Conservation (phyloP, 2,797 vertebrate species). For the Sebastes taczanowskii region DNA sequence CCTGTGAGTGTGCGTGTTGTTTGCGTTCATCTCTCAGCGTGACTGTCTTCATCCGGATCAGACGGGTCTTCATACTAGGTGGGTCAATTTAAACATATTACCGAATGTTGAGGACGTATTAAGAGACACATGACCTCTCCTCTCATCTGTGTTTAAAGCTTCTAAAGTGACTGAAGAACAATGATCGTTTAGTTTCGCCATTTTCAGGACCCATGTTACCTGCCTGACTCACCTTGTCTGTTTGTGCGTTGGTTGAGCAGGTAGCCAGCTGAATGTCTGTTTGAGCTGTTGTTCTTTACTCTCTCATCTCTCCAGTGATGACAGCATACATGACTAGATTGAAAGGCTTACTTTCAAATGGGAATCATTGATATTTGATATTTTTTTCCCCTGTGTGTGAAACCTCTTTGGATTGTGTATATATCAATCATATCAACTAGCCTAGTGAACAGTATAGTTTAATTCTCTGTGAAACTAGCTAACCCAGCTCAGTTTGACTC, state of each 20-base stretch:
- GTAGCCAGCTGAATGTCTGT: background rate
- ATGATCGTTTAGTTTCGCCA: background rate
- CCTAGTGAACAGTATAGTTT: background rate
- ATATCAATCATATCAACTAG: background rate
- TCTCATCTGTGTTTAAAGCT: background rate
- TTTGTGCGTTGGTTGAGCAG: background rate
- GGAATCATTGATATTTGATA: background rate
- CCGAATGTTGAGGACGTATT: fast-evolving
- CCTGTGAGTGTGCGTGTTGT: background rate
- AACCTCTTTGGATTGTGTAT: background rate
- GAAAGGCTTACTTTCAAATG: background rate
- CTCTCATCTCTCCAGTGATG: too few relatives aligned
- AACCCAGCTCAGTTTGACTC: background rate
- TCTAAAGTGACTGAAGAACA: background rate
- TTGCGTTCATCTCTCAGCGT: background rate
- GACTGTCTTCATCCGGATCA: background rate
- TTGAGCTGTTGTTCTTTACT: background rate
- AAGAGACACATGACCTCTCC: too few relatives aligned
- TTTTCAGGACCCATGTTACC: background rate
- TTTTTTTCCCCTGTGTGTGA: background rate
- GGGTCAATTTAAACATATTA: background rate
- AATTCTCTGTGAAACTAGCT: background rate
- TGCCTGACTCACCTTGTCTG: background rate
- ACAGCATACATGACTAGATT: background rate
- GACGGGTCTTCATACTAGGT: constrained; percentile 14